These are phyloP conservation scores for Eciton burchellii DNA, from an alignment of 1,140 invertebrate genomes.

Conservation along the genomic window DNA sequence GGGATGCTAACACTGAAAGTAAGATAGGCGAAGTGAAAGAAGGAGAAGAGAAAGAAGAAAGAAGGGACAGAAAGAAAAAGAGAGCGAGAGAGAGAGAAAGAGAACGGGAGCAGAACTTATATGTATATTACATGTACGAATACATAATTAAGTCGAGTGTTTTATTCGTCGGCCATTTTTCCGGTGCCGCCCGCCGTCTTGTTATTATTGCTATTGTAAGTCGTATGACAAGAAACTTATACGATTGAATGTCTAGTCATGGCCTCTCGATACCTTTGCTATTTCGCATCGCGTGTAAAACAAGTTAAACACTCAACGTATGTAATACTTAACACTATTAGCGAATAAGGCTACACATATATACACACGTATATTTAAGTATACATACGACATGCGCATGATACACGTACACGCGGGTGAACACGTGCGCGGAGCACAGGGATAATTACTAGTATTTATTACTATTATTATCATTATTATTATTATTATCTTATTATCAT, in stretches of 20 bases:
- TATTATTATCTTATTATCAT: slow-evolving; percentile 55
- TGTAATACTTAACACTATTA: slow-evolving; percentile 63
- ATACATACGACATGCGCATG: slow-evolving; percentile 37
- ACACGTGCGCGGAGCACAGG: slow-evolving; percentile 54
- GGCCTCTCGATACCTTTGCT: slow-evolving; percentile 84
- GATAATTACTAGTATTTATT: slow-evolving; percentile 51
- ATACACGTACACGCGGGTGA: slow-evolving; percentile 25
- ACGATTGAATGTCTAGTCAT: slow-evolving; percentile 86
- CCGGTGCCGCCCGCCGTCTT: slow-evolving; percentile 83
- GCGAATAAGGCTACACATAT: slow-evolving; percentile 26
- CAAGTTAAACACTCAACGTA: slow-evolving; percentile 68
- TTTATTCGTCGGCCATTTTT: slow-evolving; percentile 83
- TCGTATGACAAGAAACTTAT: slow-evolving; percentile 72
- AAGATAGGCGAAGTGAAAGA: slow-evolving; percentile 62
- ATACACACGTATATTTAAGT: slow-evolving; percentile 36
- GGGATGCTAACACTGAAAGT: slow-evolving; percentile 70
- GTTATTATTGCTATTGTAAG: slow-evolving; percentile 83
- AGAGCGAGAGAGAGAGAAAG: slow-evolving; percentile 2
- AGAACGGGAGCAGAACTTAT: slow-evolving; percentile 30
- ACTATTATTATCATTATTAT: slow-evolving; percentile 58
- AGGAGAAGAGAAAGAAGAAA: slow-evolving; percentile 40
- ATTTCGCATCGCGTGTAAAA: slow-evolving; percentile 75
- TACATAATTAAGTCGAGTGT: slow-evolving; percentile 77
- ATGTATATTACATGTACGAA: slow-evolving; percentile 48
- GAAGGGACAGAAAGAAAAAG: slow-evolving; percentile 1